Percentiles rank a stretch among this genome's conserved stretches.
These are phyloP conservation scores for Druon quercuslanigerum DNA, from an alignment of 1,140 invertebrate species.

Conservation along the genomic window DNA sequence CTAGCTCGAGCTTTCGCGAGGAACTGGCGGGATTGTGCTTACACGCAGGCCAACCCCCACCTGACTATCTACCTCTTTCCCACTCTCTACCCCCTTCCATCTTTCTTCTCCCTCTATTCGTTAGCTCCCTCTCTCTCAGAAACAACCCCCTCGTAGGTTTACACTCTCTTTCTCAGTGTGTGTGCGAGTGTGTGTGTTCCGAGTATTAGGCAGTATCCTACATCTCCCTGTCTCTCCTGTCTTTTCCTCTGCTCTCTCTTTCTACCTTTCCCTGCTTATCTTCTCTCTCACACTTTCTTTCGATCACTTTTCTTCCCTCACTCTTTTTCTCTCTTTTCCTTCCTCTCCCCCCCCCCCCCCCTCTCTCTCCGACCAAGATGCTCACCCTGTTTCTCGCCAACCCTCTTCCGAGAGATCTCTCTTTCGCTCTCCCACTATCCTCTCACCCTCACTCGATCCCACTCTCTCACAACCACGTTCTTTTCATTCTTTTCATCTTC, in stretches of 20 bases:
- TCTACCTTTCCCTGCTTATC: background rate
- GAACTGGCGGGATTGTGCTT: constrained; percentile 57
- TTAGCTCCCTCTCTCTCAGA: background rate
- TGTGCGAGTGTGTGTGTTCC: background rate
- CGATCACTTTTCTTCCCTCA: background rate
- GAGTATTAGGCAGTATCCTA: no score
- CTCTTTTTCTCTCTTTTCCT: background rate
- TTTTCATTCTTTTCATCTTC: constrained; percentile 1
- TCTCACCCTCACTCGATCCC: constrained; percentile 40
- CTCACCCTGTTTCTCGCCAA: background rate
- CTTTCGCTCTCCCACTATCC: constrained; percentile 27
- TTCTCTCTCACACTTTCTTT: constrained; percentile 14
- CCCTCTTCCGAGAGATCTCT: background rate
- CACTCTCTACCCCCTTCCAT: background rate
- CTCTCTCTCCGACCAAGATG: background rate
- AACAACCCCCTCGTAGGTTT: background rate
- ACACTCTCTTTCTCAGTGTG: background rate
- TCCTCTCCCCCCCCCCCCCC: background rate
- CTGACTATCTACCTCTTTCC: constrained; percentile 36
- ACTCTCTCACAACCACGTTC: constrained; percentile 32
- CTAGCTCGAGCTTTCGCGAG: constrained; percentile 57
- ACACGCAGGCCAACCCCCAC: constrained; percentile 36
- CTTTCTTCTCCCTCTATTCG: no score
- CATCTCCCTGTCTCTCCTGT: background rate
- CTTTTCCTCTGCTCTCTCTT: background rate